phyloP scores from a whole-genome alignment of 2,113 vertebrate species.

The Neopipo cinnamomea region DNA sequence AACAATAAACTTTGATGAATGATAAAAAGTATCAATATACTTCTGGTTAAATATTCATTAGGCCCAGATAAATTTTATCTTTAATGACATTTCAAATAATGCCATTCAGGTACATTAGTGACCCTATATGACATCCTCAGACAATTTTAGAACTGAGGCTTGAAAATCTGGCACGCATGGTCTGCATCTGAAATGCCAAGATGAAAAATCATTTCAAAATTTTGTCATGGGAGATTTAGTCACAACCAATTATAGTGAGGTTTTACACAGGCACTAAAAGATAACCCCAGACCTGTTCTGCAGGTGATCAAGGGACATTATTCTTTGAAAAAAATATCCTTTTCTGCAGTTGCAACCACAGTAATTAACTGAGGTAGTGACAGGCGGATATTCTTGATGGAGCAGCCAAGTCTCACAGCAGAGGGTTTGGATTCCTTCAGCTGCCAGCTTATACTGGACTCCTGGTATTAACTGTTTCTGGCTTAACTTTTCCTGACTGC shows the following conservation, averaged over 20 bases:
- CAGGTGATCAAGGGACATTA: background rate
- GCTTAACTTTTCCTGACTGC: background rate
- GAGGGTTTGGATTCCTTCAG: background rate
- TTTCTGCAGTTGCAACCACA: background rate
- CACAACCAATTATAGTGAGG: background rate
- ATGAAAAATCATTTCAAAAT: background rate
- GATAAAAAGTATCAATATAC: background rate
- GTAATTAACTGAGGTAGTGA: background rate
- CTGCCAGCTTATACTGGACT: background rate
- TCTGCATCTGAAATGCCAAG: background rate
- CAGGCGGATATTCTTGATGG: background rate
- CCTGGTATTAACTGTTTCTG: background rate
- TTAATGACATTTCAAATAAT: background rate
- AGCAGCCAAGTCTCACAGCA: background rate
- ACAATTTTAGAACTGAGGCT: background rate
- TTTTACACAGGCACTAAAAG: background rate
- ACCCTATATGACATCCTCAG: background rate
- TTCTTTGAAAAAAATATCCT: background rate
- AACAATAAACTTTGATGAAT: background rate
- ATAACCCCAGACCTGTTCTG: background rate
- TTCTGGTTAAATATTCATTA: background rate
- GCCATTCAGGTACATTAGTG: background rate
- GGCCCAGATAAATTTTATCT: background rate
- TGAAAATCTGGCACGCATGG: rapidly evolving
- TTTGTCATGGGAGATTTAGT: background rate